Evolutionary conservation across 2,113 vertebrate genomes (phyloP), one percentile per base, ranked within the genome.

Genomic region (Capreolus pygargus): DNA sequence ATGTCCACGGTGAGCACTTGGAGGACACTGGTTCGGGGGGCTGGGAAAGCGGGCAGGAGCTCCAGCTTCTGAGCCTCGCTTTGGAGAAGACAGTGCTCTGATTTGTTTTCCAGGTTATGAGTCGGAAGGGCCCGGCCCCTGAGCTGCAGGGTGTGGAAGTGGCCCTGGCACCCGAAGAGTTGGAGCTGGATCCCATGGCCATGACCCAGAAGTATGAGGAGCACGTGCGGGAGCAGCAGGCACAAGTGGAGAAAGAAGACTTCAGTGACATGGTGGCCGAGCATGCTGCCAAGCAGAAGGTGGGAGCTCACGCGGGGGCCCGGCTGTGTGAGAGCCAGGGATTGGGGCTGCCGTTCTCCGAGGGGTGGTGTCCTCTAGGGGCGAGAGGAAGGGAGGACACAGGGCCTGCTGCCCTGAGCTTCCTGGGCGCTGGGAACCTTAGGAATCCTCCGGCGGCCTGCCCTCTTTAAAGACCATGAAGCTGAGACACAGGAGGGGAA

Each of bases 181-280:
- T 99, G 99, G 99, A 99, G 98, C 98, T 99, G 28, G 99, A 99
- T 96, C 99, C 99, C 21, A 99, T 99, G 99, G 99, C 99, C 95
- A 99, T 99, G 99, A 99, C 99, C 0, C 99, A 99, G 98, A 99
- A 99, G 98, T 99, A 99, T 30, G 99, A 99, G 98, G 99, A 99
- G 97, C 99, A 99, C 3, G 99, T 99, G 55, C 96, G 99, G 19
- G 99, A 99, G 97, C 99, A 99, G 98, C 99, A 99, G 98, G 99
- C 99, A 7, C 99, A 99, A 98, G 99, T 99, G 98, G 99, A 99
- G 98, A 99, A 99, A 88, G 99, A 99, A 97, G 99, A 99, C 98
- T 99, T 99, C 98, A 99, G 99, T 14, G 99, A 99, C 99, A 99
- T 99, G 99, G 99, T 99, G 99, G 99, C 99, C 0, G 99, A 99